Conservation (phyloP, 2,888 invertebrate species). For the Sesia apiformis region DNA sequence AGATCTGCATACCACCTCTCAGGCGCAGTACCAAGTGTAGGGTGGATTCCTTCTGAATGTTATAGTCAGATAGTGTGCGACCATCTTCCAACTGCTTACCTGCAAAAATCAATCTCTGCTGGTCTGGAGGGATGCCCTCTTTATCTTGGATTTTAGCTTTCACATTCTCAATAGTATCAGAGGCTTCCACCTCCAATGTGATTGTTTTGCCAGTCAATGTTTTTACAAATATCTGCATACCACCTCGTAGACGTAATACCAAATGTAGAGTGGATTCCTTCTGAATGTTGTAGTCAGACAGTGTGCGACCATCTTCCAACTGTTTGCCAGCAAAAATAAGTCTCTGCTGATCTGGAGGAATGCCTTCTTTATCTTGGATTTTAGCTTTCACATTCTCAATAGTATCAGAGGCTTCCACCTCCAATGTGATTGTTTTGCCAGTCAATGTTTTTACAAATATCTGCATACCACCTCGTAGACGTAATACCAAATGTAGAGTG, state of each 20-base stretch:
- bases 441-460: constrained; percentile 30
- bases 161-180: constrained; percentile 76
- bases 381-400: constrained; percentile 31
- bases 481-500: constrained; percentile 21
- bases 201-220: constrained; percentile 27
- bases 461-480: constrained; percentile 27
- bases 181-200: constrained; percentile 38
- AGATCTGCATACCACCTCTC: constrained; percentile 46
- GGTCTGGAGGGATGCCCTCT: constrained; percentile 76
- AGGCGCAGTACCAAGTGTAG: constrained; percentile 71
- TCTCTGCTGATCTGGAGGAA: constrained; percentile 28
- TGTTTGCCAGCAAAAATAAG: constrained; percentile 29
- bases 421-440: constrained; percentile 29
- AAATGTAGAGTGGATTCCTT: constrained; percentile 20
- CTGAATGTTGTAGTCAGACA: constrained; percentile 24
- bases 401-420: constrained; percentile 26
- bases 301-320: constrained; percentile 24
- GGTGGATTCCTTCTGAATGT: constrained; percentile 77
- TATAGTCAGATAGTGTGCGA: constrained; percentile 74
- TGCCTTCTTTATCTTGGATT: constrained; percentile 28
- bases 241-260: constrained; percentile 18
- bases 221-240: constrained; percentile 21
- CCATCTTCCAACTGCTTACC: constrained; percentile 78
- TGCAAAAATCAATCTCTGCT: constrained; percentile 75
- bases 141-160: constrained; percentile 75